phyloP scores from a whole-genome alignment of 2,888 invertebrate species.

The Crossocerus cetratus region DNA sequence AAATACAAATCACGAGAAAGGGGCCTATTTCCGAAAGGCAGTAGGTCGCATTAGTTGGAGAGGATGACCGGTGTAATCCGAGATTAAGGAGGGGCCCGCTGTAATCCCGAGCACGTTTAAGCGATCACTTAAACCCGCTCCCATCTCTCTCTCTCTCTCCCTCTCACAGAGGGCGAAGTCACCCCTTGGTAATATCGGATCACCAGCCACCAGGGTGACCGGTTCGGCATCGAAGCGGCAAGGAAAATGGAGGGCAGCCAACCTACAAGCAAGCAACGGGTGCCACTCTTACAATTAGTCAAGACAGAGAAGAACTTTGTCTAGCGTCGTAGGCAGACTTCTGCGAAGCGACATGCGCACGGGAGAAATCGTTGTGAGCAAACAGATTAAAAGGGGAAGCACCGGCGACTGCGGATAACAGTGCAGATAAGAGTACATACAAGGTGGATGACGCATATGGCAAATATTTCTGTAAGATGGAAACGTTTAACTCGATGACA shows the following conservation, averaged over 20 bases:
- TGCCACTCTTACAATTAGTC: no score
- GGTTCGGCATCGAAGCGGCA: not conserved
- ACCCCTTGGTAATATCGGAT: constrained; percentile 28
- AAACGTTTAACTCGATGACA: not conserved
- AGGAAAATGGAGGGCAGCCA: not conserved
- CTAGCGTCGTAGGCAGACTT: not conserved
- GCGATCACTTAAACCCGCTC: constrained; percentile 54
- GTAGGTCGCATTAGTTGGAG: constrained; percentile 4
- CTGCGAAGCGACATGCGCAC: no score
- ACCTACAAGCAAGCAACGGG: no score
- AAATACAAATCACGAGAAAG: constrained; percentile 7
- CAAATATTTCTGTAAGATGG: constrained; percentile 15
- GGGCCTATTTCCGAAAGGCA: not conserved
- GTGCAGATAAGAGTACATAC: no score
- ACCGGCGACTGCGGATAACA: no score
- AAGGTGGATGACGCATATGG: no score
- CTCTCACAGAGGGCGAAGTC: constrained; percentile 22
- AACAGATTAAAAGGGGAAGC: no score
- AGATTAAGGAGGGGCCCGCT: constrained; percentile 37
- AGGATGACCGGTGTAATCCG: constrained; percentile 29
- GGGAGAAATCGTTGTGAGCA: no score
- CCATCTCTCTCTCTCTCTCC: not conserved
- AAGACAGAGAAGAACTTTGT: not conserved
- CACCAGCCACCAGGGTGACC: not conserved
- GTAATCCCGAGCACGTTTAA: constrained; percentile 59